These are phyloP conservation scores for Halocaridina rubra DNA, from an alignment of 2,888 invertebrate genomes.

Conservation along the genomic window DNA sequence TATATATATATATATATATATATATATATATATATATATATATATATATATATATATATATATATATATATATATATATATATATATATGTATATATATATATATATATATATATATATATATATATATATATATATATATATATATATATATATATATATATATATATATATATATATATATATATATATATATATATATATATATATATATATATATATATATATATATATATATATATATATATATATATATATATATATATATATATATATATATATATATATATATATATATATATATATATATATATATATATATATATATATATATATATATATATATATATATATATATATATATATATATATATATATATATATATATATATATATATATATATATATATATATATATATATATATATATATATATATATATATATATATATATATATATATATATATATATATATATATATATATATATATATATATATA, in stretches of 20 bases:
- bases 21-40: neutral
- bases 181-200: neutral
- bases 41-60: neutral
- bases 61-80: neutral
- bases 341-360: neutral
- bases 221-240: neutral
- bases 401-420: neutral
- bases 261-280: neutral
- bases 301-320: neutral
- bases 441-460: neutral
- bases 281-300: neutral
- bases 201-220: neutral
- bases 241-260: neutral
- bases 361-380: neutral
- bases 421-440: neutral
- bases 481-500: neutral
- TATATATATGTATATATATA: neutral
- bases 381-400: neutral
- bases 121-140: neutral
- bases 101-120: neutral
- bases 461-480: neutral
- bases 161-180: neutral
- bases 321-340: neutral
- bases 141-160: neutral
- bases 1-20: neutral